Percentiles rank a stretch among this genome's conserved stretches.
phyloP scores from a whole-genome alignment of 2,888 invertebrate species.

The Sepioteuthis lessoniana region DNA sequence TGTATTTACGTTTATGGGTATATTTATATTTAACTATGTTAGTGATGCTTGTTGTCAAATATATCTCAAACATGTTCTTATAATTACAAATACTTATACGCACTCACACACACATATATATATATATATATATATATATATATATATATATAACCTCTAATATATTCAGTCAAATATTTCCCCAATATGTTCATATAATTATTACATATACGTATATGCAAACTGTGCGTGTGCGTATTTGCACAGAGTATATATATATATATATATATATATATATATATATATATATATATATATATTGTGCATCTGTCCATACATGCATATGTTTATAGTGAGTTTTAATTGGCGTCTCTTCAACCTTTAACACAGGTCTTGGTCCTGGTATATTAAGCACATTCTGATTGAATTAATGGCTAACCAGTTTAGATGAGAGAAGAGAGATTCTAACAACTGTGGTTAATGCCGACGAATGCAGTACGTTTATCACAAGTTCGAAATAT shows the following conservation, averaged over 20 bases:
- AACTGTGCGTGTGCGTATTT: too few relatives aligned
- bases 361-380: slow-evolving; percentile 2
- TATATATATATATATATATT: background rate
- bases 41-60: background rate
- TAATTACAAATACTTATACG: too few relatives aligned
- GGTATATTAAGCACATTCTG: background rate
- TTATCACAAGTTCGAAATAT: background rate
- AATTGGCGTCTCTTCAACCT: slow-evolving; percentile 13
- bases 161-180: too few relatives aligned
- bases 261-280: background rate
- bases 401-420: slow-evolving; percentile 25
- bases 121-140: background rate
- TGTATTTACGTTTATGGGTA: background rate
- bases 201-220: too few relatives aligned
- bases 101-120: background rate
- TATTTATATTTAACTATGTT: background rate
- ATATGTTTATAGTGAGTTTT: background rate
- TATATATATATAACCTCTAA: too few relatives aligned
- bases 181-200: too few relatives aligned
- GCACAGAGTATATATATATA: background rate
- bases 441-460: background rate
- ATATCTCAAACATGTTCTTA: background rate
- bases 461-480: background rate
- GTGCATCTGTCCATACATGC: background rate
- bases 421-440: background rate